These are phyloP conservation scores for Hypsopygia costalis DNA, from an alignment of 2,888 invertebrate species.

Conservation along the genomic window DNA sequence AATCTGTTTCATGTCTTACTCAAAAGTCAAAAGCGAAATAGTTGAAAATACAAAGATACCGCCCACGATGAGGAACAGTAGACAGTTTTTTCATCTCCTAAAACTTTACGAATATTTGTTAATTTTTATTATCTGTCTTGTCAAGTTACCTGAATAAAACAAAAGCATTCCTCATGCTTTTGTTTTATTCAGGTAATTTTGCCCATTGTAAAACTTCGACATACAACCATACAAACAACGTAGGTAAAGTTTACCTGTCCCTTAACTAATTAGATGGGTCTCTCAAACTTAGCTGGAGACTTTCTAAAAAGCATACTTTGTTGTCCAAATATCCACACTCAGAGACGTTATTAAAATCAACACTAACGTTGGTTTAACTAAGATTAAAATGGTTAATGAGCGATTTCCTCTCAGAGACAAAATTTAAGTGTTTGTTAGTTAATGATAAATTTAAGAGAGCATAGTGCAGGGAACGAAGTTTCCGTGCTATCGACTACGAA, in stretches of 20 bases:
- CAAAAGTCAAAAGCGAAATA: too few species aligned
- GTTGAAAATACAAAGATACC: constrained; percentile 24
- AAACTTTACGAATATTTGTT: neutral
- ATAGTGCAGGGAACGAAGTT: too few species aligned
- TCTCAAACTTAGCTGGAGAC: constrained; percentile 40
- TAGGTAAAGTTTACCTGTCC: constrained; percentile 57
- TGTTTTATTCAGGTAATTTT: constrained; percentile 62
- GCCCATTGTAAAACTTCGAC: constrained; percentile 36
- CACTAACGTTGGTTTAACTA: too few species aligned
- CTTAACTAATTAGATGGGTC: constrained; percentile 41
- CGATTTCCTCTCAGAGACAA: too few species aligned
- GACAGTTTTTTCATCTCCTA: neutral
- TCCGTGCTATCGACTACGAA: too few species aligned
- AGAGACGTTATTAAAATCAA: too few species aligned
- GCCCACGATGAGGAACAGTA: constrained; percentile 46
- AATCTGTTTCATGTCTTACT: constrained; percentile 48
- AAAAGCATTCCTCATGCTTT: constrained; percentile 39
- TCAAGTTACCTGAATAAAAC: constrained; percentile 27
- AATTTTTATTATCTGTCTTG: neutral
- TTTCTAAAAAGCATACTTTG: constrained; percentile 31
- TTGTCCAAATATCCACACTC: constrained; percentile 29
- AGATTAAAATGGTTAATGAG: too few species aligned
- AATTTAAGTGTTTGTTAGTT: too few species aligned
- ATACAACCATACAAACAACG: too few species aligned
- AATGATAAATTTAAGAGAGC: too few species aligned